Evolutionary conservation across 2,113 vertebrate species (phyloP).

Genomic region (Kryptolebias marmoratus): DNA sequence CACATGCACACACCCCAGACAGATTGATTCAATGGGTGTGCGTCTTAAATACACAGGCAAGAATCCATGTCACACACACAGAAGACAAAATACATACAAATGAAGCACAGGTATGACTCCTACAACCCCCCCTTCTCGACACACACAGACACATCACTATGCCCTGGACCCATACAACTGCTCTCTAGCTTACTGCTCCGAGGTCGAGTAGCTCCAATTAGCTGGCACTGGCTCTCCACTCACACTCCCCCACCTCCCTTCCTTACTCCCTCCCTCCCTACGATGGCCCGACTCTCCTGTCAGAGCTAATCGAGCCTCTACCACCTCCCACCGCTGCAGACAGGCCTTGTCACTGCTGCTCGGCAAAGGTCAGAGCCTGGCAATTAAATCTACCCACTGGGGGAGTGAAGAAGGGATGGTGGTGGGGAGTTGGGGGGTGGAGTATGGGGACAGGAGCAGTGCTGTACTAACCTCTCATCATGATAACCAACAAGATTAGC

Average conservation of each 20-base stretch:
- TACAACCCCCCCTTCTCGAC: constrained; percentile 1
- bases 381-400: constrained; percentile 79
- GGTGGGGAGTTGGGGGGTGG: background rate
- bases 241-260: background rate
- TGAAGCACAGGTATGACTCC: constrained; percentile 11
- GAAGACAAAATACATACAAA: background rate
- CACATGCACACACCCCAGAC: constrained; percentile 15
- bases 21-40: constrained; percentile 1
- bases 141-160: constrained; percentile 18
- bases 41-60: background rate
- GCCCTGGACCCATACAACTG: constrained; percentile 43
- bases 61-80: constrained; percentile 1
- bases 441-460: constrained; percentile 48
- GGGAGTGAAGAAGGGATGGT: constrained; percentile 37
- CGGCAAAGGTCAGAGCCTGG: constrained; percentile 79
- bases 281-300: constrained; percentile 66
- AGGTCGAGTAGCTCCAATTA: constrained; percentile 81
- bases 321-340: constrained; percentile 74
- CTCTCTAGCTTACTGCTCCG: constrained; percentile 61
- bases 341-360: constrained; percentile 73
- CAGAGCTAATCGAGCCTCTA: constrained; percentile 76
- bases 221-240: constrained; percentile 50
- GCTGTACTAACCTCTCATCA: constrained; percentile 67
- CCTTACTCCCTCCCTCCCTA: constrained; percentile 5
- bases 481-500: constrained; percentile 65